Evolutionary conservation across 2,888 invertebrate genomes (phyloP), one percentile per base, ranked within the genome.

Genomic region (Hipparchia semele): DNA sequence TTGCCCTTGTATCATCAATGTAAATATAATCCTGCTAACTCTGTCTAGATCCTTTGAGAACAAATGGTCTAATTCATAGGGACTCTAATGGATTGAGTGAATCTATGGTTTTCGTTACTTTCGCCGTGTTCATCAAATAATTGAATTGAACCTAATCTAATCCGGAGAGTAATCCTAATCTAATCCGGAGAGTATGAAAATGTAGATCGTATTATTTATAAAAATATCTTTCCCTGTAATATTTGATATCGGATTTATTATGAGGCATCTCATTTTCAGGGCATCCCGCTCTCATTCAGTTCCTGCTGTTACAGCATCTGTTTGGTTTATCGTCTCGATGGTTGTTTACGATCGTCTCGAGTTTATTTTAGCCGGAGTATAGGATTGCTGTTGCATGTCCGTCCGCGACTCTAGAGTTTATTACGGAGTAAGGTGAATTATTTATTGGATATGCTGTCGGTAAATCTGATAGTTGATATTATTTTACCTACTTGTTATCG

Each of bases 341-440:
- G 75, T 76, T 76, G 77, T 80, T 80, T 80, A 81, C 76, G 80
- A 80, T 64, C 76, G 76, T 68, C 64, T 67, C 59, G 74, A 73
- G 80, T 81, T 80, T 80, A 81, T 81, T 83, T 82, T 79, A 73
- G 77, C 78, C 72, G 68, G 77, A 79, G 75, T 80, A 79, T 77
- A 76, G 81, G 78, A 82, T 73, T 78, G 76, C 88, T 87, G 89
- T 80, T 78, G 79, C 78, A 80, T 83, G 82, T 90, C 88, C 79
- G 82, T 89, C 85, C 79, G 77, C 86, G 80, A 74, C 74, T 68
- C 59, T 49, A 56, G 45, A 66, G 62, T 66, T 61, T 61, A 59
- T 71, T 73, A 71, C 71, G 67, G 65, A 69, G 76, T 73, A 58
- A 69, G 67, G 56, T 62, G 13, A 51, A 65, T 60, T 53, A 68